These are phyloP conservation scores for Tipula vernalis DNA, from an alignment of 2,888 invertebrate species.

Conservation along the genomic window DNA sequence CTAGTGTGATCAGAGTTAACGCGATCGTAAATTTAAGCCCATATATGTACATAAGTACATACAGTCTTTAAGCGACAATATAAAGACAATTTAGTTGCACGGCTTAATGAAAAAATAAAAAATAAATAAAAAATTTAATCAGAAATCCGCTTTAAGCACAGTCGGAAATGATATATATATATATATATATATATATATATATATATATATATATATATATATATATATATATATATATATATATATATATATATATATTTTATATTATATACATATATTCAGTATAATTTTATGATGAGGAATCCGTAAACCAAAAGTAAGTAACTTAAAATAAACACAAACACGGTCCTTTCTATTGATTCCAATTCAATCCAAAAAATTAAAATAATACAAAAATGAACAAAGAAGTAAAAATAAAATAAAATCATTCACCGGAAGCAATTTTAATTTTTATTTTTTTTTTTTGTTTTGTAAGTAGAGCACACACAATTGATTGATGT, in stretches of 20 bases:
- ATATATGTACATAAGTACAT: too few relatives aligned
- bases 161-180: neutral
- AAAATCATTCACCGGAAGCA: neutral
- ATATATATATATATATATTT: neutral
- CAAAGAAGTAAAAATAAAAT: neutral
- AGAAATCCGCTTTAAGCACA: neutral
- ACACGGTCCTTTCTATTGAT: neutral
- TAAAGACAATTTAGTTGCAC: neutral
- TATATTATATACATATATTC: neutral
- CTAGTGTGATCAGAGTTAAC: too few relatives aligned
- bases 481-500: neutral
- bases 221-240: neutral
- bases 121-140: neutral
- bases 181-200: too few relatives aligned
- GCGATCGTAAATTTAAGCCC: too few relatives aligned
- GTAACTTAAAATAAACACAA: neutral
- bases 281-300: neutral
- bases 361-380: neutral
- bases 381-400: neutral
- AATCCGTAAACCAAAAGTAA: neutral
- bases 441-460: neutral
- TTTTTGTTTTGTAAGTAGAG: neutral
- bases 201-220: neutral
- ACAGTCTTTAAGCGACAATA: neutral
- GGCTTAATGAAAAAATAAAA: neutral